A percentile compares a stretch with the other conserved stretches of the same genome.
These are phyloP conservation scores for Agrypnus murinus DNA, from an alignment of 2,888 invertebrate genomes.

Conservation along the genomic window DNA sequence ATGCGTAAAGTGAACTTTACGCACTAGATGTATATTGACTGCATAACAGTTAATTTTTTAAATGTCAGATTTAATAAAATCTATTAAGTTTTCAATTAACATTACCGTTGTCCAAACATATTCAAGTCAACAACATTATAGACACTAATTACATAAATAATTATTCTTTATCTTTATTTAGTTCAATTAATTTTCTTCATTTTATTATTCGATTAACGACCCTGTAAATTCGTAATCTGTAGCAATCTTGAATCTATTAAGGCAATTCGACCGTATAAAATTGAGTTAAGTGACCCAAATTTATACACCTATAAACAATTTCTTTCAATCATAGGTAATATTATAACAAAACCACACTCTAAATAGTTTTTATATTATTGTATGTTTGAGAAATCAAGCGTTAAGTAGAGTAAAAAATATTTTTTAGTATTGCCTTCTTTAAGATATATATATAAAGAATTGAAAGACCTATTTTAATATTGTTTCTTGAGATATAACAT, in stretches of 20 bases:
- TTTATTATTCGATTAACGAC: conserved; percentile 17
- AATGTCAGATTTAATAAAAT: no score
- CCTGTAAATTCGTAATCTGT: conserved; percentile 15
- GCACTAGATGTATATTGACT: no score
- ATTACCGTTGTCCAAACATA: no score
- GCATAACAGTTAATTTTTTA: no score
- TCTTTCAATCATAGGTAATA: neutral
- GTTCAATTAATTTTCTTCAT: conserved; percentile 4
- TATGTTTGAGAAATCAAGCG: neutral
- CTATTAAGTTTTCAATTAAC: no score
- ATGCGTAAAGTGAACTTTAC: no score
- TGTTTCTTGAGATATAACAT: no score
- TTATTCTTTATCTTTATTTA: no score
- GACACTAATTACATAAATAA: no score
- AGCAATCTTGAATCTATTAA: conserved; percentile 18
- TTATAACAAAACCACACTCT: neutral
- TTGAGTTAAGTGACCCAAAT: conserved; percentile 36
- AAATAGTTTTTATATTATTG: neutral
- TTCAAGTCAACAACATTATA: no score
- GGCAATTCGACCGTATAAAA: conserved; percentile 30
- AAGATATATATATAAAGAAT: no score
- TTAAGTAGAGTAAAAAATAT: neutral
- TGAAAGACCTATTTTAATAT: no score
- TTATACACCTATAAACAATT: conserved; percentile 20
- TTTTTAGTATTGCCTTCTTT: neutral